Evolutionary conservation across 2,113 vertebrate genomes (phyloP), one percentile per base, ranked within the genome.

Genomic region (Pseudorhombus dupliciocellatus): DNA sequence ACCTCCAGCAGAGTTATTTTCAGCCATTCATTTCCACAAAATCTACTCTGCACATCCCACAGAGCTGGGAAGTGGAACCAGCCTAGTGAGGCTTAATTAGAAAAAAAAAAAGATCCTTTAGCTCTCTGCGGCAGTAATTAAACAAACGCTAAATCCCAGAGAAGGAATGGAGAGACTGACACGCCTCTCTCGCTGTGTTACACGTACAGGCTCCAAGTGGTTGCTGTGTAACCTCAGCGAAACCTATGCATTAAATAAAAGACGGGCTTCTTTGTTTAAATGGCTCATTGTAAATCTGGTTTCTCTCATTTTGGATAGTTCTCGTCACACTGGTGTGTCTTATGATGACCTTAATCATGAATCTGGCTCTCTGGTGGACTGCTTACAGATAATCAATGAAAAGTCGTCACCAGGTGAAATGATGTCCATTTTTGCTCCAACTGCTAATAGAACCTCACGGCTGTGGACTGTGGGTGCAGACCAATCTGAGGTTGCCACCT

Each of bases 41-140:
- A 78, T 79, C 75, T 56, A 71, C 81, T 53, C 63, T 31, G 53
- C 61, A 46, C 42, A 70, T 81, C 78, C 76, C 70, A 73, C 22
- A 28, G 57, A 66, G 54, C 61, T 14, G 46, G 21, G 22, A 53
- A 73, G 20, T 18, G 62, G 72, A 67, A 58, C 37, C 51, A 52
- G 55, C 25, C 53, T 1, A 55, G 73, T 1, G 34, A 61, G 44
- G 69, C 55, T 74, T 71, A 24, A 52, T 42, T 53, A 11, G 24
- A 26, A 15, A 37, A 54, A 37, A 54, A 70, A 44, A 75, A 57
- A 83, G 62, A 83, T 62, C 50, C 48, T 73, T 37, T 55, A 64
- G 40, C 75, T 73, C 48, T 58, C 70, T 21, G 53, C 37, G 59
- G 66, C 69, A 78, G 84, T 87, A 81, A 88, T 90, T 87, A 89